These are phyloP conservation scores for Pocota personata DNA, from an alignment of 2,888 invertebrate species.

Conservation along the genomic window DNA sequence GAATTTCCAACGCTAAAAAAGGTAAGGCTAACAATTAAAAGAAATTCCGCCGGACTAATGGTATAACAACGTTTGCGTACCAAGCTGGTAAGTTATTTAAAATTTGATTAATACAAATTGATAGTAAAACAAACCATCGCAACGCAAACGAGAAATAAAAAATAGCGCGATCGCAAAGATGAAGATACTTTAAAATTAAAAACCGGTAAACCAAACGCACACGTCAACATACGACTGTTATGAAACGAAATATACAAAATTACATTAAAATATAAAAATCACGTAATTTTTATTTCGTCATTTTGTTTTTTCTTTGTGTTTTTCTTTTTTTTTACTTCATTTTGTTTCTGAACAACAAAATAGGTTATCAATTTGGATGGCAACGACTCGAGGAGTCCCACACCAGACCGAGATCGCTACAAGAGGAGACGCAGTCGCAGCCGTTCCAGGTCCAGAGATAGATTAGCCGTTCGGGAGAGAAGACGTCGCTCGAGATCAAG, in stretches of 20 bases:
- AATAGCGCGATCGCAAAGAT: slow-evolving; percentile 76
- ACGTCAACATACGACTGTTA: slow-evolving; percentile 81
- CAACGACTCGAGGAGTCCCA: slow-evolving; percentile 84
- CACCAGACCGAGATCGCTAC: slow-evolving; percentile 84
- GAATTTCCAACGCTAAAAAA: slow-evolving; percentile 77
- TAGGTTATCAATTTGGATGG: slow-evolving; percentile 84
- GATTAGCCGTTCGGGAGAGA: slow-evolving; percentile 76
- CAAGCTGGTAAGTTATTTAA: slow-evolving; percentile 81
- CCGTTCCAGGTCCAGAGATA: slow-evolving; percentile 83
- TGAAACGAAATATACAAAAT: slow-evolving; percentile 74
- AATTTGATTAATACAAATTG: slow-evolving; percentile 74
- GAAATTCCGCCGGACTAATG: slow-evolving; percentile 80
- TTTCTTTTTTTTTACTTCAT: slow-evolving; percentile 70
- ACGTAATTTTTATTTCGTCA: slow-evolving; percentile 72
- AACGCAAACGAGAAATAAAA: slow-evolving; percentile 72
- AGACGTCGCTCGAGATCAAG: slow-evolving; percentile 83
- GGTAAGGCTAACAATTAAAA: slow-evolving; percentile 79
- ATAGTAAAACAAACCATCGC: slow-evolving; percentile 59
- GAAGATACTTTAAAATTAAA: slow-evolving; percentile 62
- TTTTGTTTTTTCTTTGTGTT: slow-evolving; percentile 69
- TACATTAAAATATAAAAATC: slow-evolving; percentile 38
- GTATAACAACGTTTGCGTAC: slow-evolving; percentile 82
- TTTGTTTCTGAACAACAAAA: slow-evolving; percentile 74
- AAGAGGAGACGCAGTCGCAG: slow-evolving; percentile 82
- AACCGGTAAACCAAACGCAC: slow-evolving; percentile 77